Evolutionary conservation across 2,888 invertebrate genomes (phyloP), one percentile per base, ranked within the genome.

Genomic region (Phaonia tiefii): DNA sequence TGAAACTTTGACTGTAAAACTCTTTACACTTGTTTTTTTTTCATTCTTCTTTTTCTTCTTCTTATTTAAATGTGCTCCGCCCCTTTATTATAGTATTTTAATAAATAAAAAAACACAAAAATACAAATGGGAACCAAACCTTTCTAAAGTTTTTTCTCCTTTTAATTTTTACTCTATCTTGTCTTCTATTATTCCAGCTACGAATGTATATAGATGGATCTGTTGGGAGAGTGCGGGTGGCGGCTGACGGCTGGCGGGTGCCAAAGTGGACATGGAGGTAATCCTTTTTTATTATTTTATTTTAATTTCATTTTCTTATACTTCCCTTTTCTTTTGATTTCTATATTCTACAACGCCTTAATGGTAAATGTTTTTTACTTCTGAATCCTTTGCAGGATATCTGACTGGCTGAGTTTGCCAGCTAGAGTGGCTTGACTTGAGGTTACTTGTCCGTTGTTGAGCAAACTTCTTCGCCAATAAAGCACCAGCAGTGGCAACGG

Each of bases 31-130:
- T 60, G 25, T 3, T 25, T 51, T 31, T 31, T 31, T 22, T 22
- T 2, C 8, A 1, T 60, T 60, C 17, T 5, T 58, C 20, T 17
- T 58, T 63, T 63, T 63, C 20, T 15, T 4, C 39, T 39, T 63
- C 63, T 63, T 84, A 87, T 88, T 87, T 85, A 86, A 87, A 87
- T 87, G 86, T 87, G 88, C 87, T 87, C 87, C 87, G 87, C 87
- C 87, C 87, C 83, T 86, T 87, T 88, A 87, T 63, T 37, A 31
- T 42, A 85, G 17, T 42, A 74, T 74, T 56, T 65, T 22, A 63
- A 15, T 63, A 42, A 39, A 63, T 71, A 79, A 71, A 71, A 71
- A 75, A 79, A 49, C 51, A 37, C 44, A 71, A 49, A 65, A 70
- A 65, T 56, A 5, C 49, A 60, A 60, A 63, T 37, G 7, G 20